Conservation (phyloP, 2,888 invertebrate species). For the Tribolium freemani region DNA sequence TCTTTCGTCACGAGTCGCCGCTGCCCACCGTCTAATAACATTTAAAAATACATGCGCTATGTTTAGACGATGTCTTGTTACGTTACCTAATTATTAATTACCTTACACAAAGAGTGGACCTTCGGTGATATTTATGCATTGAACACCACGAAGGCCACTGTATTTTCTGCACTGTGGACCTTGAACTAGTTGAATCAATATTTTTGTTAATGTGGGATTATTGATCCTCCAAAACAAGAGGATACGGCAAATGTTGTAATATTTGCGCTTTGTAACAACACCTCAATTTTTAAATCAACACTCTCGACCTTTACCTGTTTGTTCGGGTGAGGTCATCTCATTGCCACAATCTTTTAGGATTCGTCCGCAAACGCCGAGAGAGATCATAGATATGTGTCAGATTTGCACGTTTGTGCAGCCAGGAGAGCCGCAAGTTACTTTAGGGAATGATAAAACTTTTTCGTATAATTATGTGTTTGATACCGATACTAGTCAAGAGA, state of each 20-base stretch:
- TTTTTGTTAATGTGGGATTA: slow-evolving; percentile 4
- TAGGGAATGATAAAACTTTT: slow-evolving; percentile 95
- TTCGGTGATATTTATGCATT: slow-evolving; percentile 6
- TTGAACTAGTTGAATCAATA: slow-evolving; percentile 28
- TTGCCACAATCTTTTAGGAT: slow-evolving; percentile 76
- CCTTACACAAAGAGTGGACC: neutral
- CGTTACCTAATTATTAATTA: slow-evolving; percentile 10
- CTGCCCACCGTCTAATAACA: neutral
- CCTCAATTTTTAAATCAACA: slow-evolving; percentile 10
- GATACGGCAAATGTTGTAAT: neutral
- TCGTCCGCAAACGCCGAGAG: slow-evolving; percentile 93
- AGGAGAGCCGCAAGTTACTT: slow-evolving; percentile 91
- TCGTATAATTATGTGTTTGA: slow-evolving; percentile 98
- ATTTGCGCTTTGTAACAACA: neutral
- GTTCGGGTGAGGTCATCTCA: slow-evolving; percentile 21
- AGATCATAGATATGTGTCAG: slow-evolving; percentile 95
- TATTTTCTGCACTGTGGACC: slow-evolving; percentile 11
- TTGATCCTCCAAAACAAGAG: neutral
- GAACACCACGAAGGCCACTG: slow-evolving; percentile 1
- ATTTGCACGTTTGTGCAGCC: slow-evolving; percentile 92
- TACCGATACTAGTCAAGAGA: slow-evolving; percentile 79
- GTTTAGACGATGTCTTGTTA: neutral
- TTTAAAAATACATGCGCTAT: neutral
- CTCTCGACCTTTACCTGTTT: slow-evolving; percentile 14
- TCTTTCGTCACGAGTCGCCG: neutral